phyloP scores from a whole-genome alignment of 2,888 invertebrate genomes.

The Agonopterix heracliana region DNA sequence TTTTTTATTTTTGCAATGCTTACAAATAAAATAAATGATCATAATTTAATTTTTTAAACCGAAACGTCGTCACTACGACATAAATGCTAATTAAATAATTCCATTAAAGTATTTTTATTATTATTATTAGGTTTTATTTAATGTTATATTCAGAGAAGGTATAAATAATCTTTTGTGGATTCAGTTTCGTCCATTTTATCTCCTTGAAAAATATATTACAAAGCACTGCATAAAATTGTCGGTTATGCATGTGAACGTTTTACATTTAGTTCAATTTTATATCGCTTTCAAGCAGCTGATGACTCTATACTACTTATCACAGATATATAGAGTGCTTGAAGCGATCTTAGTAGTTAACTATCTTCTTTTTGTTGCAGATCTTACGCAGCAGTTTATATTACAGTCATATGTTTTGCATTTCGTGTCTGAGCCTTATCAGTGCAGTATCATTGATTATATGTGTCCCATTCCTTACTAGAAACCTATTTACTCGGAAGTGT shows the following conservation, averaged over 20 bases:
- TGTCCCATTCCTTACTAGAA: conserved; percentile 17
- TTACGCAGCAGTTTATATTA: conserved; percentile 3
- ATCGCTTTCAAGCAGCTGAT: too few relatives aligned
- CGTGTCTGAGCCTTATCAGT: conserved; percentile 21
- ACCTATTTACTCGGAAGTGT: conserved; percentile 20
- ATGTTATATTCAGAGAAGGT: not conserved
- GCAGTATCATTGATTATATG: conserved; percentile 19
- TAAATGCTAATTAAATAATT: too few relatives aligned
- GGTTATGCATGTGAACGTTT: too few relatives aligned
- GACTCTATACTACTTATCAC: too few relatives aligned
- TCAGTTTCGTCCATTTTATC: not conserved
- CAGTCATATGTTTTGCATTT: conserved; percentile 27
- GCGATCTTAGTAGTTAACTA: not conserved
- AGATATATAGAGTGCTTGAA: too few relatives aligned
- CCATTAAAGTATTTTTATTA: not conserved
- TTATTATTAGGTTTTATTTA: not conserved
- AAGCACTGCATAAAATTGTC: too few relatives aligned
- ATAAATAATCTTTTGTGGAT: not conserved
- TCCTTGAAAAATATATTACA: not conserved
- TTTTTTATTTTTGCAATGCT: conserved; percentile 4
- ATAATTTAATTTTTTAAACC: not conserved
- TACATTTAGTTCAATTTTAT: too few relatives aligned
- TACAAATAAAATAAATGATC: too few relatives aligned
- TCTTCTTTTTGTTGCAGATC: conserved; percentile 11
- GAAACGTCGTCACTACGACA: too few relatives aligned